Conservation (phyloP, 2,888 invertebrate genomes). For the Dioctria rufipes region DNA sequence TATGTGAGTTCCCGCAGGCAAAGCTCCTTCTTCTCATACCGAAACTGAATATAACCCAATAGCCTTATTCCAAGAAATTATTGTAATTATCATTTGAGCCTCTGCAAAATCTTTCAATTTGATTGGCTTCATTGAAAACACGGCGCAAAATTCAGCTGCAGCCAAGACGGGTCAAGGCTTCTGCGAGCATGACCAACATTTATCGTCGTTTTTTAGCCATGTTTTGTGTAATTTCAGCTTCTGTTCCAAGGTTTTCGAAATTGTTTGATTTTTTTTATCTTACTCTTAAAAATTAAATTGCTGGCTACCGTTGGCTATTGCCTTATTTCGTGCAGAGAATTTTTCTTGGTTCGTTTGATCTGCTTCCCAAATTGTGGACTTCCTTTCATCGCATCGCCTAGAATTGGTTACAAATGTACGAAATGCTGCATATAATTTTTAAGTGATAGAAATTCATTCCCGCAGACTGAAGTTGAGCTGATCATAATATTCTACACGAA, state of each 20-base stretch:
- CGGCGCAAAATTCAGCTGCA: constrained; percentile 2
- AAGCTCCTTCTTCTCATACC: not conserved
- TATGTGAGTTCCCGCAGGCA: too few relatives aligned
- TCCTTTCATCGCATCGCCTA: constrained; percentile 27
- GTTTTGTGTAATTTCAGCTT: not conserved
- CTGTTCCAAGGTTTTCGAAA: constrained; percentile 11
- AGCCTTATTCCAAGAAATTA: constrained; percentile 22
- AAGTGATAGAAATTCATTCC: not conserved
- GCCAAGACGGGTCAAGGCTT: constrained; percentile 26
- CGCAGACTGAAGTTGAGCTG: not conserved
- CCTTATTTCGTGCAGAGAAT: not conserved
- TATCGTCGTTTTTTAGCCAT: not conserved
- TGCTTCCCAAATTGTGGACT: constrained; percentile 34
- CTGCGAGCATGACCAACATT: constrained; percentile 31
- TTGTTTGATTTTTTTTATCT: constrained; percentile 21
- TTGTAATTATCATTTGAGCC: constrained; percentile 29
- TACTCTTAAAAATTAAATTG: constrained; percentile 26
- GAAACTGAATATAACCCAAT: constrained; percentile 12
- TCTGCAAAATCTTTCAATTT: constrained; percentile 54
- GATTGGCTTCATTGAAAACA: constrained; percentile 46
- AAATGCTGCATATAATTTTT: constrained; percentile 2
- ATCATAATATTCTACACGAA: constrained; percentile 11
- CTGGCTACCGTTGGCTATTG: constrained; percentile 25
- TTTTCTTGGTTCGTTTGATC: constrained; percentile 4
- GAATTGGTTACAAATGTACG: not conserved